phyloP scores from a whole-genome alignment of 2,113 vertebrate genomes.

The Psittacula cyanocephala region DNA sequence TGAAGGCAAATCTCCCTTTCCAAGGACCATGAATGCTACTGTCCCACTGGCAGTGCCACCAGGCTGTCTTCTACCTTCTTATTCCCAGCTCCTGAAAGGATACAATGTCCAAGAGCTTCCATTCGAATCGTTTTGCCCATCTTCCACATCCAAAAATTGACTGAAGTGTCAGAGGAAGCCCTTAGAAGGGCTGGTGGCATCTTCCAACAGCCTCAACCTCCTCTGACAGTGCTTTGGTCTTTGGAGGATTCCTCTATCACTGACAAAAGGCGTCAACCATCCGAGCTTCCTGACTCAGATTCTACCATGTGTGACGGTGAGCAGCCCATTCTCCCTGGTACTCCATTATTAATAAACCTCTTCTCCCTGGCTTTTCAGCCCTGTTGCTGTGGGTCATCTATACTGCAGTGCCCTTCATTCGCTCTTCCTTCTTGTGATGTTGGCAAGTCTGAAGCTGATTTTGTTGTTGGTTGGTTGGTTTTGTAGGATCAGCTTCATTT shows the following conservation, averaged over 20 bases:
- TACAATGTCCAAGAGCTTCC: background rate
- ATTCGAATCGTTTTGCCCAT: background rate
- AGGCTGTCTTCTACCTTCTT: background rate
- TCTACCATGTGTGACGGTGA: background rate
- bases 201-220: background rate
- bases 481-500: background rate
- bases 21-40: background rate
- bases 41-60: background rate
- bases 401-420: background rate
- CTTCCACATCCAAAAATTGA: background rate
- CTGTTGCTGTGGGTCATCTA: background rate
- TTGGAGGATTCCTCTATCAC: background rate
- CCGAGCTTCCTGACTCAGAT: background rate
- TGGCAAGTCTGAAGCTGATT: background rate
- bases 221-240: background rate
- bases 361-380: background rate
- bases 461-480: background rate
- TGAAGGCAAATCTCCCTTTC: background rate
- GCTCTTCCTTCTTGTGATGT: background rate
- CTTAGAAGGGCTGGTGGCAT: background rate
- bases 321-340: background rate
- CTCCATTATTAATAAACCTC: background rate
- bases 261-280: background rate
- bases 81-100: background rate
- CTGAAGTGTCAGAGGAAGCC: no score